Evolutionary conservation across 2,797 vertebrate species (phyloP), one percentile per base, ranked within the genome.

Genomic region (Rhodeus uyekii): DNA sequence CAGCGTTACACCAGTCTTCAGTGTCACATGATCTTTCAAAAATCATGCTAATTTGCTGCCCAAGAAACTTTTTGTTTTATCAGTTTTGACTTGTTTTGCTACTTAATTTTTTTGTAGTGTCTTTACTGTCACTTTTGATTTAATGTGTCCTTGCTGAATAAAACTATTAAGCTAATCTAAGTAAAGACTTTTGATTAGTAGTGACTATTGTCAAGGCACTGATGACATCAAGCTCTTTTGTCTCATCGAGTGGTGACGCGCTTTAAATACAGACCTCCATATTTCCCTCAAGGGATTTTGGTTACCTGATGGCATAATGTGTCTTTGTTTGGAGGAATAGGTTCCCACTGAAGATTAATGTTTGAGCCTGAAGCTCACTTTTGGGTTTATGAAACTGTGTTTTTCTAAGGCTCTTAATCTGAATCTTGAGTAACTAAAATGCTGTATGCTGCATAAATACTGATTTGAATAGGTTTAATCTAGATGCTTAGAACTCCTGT

Each of bases 281-380:
- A 63, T 46, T 68, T 64, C 34, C 65, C 48, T 50, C 10, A 64
- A 48, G 53, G 68, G 29, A 48, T 83, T 72, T 78, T 83, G 68
- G 50, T 64, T 44, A 46, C 44, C 63, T 67, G 46, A 44, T 72
- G 67, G 60, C 50, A 64, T 73, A 82, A 24, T 29, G 46, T 65
- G 78, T 82, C 63, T 63, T 80, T 84, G 77, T 69, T 77, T 77
- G n/a, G 60, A 68, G 22, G 29, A 85, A 46, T 78, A 29, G 44
- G 74, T n/a, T 76, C 48, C 69, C 63, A 42, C 29, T 39, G n/a
- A 38, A 53, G 65, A 80, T 67, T 53, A 80, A 86, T 58, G 74
- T 77, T 76, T 65, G 19, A 63, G 36, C 34, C 81, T 67, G 50
- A 48, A 58, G 38, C 27, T 76, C 36, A 58, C 27, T 19, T 27